Base-by-base conservation (phyloP, 2,797 vertebrate genomes). In the Chelon labrosus region DNA sequence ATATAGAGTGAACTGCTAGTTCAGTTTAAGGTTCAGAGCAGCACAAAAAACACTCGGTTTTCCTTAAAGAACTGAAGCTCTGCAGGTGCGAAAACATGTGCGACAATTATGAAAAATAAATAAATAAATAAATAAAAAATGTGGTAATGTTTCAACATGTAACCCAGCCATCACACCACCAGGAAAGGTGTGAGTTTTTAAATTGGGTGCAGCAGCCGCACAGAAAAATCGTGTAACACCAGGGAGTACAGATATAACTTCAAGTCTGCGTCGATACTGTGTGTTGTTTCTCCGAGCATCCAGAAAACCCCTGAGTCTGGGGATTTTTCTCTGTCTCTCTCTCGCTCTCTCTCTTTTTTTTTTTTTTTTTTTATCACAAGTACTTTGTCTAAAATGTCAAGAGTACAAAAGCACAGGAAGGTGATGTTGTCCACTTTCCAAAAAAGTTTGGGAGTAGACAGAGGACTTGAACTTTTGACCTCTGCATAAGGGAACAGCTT, bases 361-460 rank as follows among this genome's bases (percentile, higher is more conserved):
- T 49, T 31, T 73, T 51, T 31, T 4, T 49, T 38, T 73, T 54
- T 38, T 38, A 56, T 63, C 60, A 54, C 20, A 37, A 75, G 69
- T 54, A 31, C 84, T 86, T 70, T 82, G 67, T 83, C 70, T 75
- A 73, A 38, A 82, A 84, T 87, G 83, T 77, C 79, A 72, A 54
- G 52, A 64, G 76, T 10, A 73, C 57, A 70, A 79, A 84, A 75
- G 71, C 46, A 60, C 41, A 62, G 68, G 41, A 80, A 86, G 77
- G 79, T 77, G 68, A 85, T 63, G 74, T 39, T 82, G 42, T 61
- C 55, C 46, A 51, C 44, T 73, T 71, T 67, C 56, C 57, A 38
- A 22, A 68, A 88, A 88, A 86, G 75, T 85, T 88, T 50, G 7
- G 11, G 2, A 75, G 53, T 41, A 68, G 79, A 70, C 52, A 64